phyloP scores from a whole-genome alignment of 1,140 invertebrate genomes.

The Sycophaga agraensis region DNA sequence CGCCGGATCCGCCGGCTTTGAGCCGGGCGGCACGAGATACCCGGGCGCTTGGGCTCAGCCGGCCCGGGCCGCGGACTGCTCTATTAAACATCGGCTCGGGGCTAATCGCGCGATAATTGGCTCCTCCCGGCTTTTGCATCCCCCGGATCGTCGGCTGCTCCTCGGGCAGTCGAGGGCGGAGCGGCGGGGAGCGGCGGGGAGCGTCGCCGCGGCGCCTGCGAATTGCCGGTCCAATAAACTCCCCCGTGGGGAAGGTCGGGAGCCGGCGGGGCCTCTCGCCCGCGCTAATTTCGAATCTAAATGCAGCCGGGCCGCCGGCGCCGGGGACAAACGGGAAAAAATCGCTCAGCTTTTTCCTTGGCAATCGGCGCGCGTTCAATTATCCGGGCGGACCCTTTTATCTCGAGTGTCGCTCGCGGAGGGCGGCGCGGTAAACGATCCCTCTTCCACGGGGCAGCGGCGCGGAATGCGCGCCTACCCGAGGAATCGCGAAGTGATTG shows the following conservation, averaged over 20 bases:
- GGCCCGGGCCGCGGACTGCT: not conserved
- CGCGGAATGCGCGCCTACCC: not conserved
- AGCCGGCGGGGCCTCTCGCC: not conserved
- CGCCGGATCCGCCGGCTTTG: slow-evolving; percentile 35
- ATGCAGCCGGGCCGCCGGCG: slow-evolving; percentile 13
- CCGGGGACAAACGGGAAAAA: not conserved
- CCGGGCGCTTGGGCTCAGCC: not conserved
- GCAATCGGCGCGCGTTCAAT: slow-evolving; percentile 22
- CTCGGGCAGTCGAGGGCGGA: slow-evolving; percentile 5
- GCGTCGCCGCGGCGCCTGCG: not conserved
- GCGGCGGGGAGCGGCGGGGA: not conserved
- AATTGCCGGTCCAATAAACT: too few relatives aligned
- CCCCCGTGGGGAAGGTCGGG: not conserved
- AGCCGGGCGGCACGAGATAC: slow-evolving; percentile 37
- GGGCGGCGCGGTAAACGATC: slow-evolving; percentile 14
- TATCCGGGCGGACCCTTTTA: slow-evolving; percentile 28
- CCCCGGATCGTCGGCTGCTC: not conserved
- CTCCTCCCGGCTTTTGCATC: slow-evolving; percentile 24
- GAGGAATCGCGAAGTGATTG: slow-evolving; percentile 15
- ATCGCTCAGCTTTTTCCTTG: not conserved
- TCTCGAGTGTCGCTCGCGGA: slow-evolving; percentile 20
- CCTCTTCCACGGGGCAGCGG: not conserved
- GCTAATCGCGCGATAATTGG: too few relatives aligned
- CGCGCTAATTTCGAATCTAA: slow-evolving; percentile 24
- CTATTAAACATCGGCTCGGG: too few relatives aligned